Conservation (phyloP, 2,888 invertebrate species). For the Stenodera caucasica region DNA sequence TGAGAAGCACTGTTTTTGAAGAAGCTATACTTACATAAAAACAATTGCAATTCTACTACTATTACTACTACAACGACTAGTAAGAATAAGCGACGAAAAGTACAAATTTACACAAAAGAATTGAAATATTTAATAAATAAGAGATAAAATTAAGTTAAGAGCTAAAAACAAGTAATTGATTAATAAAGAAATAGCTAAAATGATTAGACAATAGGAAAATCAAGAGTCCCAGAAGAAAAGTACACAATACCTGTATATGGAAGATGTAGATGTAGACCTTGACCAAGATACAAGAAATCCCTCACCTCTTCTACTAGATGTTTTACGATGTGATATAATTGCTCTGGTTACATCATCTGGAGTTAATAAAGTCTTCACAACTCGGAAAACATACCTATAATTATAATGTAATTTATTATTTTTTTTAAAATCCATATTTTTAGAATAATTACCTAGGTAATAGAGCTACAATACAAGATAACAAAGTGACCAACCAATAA, state of each 20-base stretch:
- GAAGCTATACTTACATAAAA: too few relatives aligned
- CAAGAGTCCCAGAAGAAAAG: neutral
- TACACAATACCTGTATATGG: constrained; percentile 60
- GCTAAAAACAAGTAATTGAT: neutral
- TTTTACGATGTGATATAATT: constrained; percentile 63
- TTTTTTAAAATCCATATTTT: neutral
- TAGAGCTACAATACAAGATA: constrained; percentile 77
- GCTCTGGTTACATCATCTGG: constrained; percentile 78
- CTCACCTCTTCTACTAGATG: constrained; percentile 63
- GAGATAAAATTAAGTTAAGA: constrained; percentile 12
- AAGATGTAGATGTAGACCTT: constrained; percentile 63
- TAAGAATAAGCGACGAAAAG: too few relatives aligned
- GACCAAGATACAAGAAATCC: constrained; percentile 66
- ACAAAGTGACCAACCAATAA: constrained; percentile 80
- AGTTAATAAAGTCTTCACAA: constrained; percentile 67
- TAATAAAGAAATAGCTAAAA: neutral
- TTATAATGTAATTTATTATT: constrained; percentile 14
- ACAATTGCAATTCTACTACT: too few relatives aligned
- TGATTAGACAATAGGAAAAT: too few relatives aligned
- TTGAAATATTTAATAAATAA: neutral
- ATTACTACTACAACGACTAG: too few relatives aligned
- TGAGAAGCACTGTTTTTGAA: too few relatives aligned
- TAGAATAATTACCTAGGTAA: constrained; percentile 71
- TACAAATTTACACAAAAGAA: neutral
- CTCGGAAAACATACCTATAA: constrained; percentile 69